These are phyloP conservation scores for Sapayoa aenigma DNA, from an alignment of 2,113 vertebrate genomes.

Conservation along the genomic window DNA sequence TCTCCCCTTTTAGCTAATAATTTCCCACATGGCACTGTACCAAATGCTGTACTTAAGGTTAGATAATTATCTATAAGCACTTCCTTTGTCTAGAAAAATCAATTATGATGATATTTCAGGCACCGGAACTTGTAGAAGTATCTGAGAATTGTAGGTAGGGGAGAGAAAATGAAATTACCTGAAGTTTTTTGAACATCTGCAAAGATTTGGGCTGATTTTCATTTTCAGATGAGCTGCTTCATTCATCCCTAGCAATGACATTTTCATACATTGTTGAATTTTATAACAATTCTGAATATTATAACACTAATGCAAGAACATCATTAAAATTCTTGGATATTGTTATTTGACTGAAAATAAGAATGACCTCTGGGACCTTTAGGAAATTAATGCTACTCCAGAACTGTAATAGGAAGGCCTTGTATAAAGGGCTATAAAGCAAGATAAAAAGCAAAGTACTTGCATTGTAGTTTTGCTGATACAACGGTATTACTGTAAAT, in stretches of 20 bases:
- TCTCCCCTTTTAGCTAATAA: conserved; percentile 3
- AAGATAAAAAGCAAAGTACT: conserved; percentile 36
- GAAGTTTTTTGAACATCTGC: not conserved
- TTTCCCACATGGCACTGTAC: conserved; percentile 4
- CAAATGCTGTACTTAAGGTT: conserved; percentile 12
- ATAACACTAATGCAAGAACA: conserved; percentile 19
- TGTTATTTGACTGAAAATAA: conserved; percentile 54
- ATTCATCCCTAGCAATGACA: conserved; percentile 25
- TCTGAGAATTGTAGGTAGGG: not conserved
- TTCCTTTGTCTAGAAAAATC: conserved; percentile 51
- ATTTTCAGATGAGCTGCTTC: conserved; percentile 4
- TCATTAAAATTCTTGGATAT: conserved; percentile 20
- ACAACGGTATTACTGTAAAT: conserved; percentile 18
- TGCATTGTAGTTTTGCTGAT: conserved; percentile 49
- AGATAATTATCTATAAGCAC: conserved; percentile 23
- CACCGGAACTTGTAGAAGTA: not conserved
- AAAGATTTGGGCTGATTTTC: not conserved
- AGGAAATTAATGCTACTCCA: conserved; percentile 23
- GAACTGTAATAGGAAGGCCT: not conserved
- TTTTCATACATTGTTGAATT: conserved; percentile 57
- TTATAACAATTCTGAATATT: conserved; percentile 54
- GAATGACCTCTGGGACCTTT: conserved; percentile 47
- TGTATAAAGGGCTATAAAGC: conserved; percentile 58
- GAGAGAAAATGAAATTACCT: not conserved
- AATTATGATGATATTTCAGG: conserved; percentile 22